Base-by-base conservation (phyloP, 2,888 invertebrate species). In the Sarcophaga carnaria region DNA sequence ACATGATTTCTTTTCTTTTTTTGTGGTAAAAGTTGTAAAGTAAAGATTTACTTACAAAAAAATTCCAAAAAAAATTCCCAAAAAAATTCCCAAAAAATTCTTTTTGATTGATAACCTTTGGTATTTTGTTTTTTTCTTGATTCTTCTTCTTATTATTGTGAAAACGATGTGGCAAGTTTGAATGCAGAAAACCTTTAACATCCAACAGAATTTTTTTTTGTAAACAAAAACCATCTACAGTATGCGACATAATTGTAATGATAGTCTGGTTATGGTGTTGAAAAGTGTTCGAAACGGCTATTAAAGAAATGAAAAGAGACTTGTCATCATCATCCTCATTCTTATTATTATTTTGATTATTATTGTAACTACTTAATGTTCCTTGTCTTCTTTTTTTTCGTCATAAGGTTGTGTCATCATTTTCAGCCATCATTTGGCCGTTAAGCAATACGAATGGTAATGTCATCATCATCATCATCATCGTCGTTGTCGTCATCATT, bases 31-130 rank as follows among this genome's bases (percentile, higher is more conserved):
- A 76, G 71, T 66, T 76, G 64, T 66, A 83, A 78, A 80, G 77
- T 75, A 69, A 69, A 84, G 86, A 83, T 87, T 83, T 81, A 78
- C 81, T 81, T 49, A 49, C 14, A 6, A 49, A 49, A 14, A 49
- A 1, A 0, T 27, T 80, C 77, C 47, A 80, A 78, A 86, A 37
- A 47, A 82, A 71, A 59, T 63, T 14, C 5, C 5, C 54, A 69
- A 66, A 10, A 64, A 70, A 63, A 63, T 59, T 54, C 10, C 8
- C 54, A 45, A 37, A 20, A 81, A 79, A 71, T 79, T 47, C 72
- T 75, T 69, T 81, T 54, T 75, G 84, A 87, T 84, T 81, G 86
- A 87, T 84, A 87, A 87, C 86, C 86, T 87, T 87, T 84, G 78
- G 37, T 78, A 79, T 80, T 84, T 79, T 66, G 62, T 63, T 70